phyloP scores from a whole-genome alignment of 2,113 vertebrate genomes.

The Alligator sinensis region DNA sequence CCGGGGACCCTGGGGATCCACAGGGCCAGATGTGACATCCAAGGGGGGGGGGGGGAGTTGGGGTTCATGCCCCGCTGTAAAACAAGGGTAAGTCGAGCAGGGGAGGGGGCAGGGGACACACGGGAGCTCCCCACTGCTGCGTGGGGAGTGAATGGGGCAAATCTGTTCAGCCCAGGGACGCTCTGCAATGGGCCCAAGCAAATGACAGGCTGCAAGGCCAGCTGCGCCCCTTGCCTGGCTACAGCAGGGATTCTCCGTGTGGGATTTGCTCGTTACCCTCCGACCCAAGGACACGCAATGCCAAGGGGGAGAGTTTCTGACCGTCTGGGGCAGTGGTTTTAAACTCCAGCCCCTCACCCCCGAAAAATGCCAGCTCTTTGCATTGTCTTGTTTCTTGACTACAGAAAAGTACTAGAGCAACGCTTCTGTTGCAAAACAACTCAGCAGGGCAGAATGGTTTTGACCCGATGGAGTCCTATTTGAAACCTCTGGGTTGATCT shows the following conservation, averaged over 20 bases:
- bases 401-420: too few relatives aligned
- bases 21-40: not conserved
- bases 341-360: too few relatives aligned
- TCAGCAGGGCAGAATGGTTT: too few relatives aligned
- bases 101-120: not conserved
- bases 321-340: not conserved
- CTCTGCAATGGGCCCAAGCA: not conserved
- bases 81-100: not conserved
- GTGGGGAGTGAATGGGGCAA: fast-evolving
- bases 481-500: too few relatives aligned
- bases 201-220: too few relatives aligned
- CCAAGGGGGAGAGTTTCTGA: not conserved
- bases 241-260: not conserved
- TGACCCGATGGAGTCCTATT: too few relatives aligned
- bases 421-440: too few relatives aligned
- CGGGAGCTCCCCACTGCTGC: not conserved
- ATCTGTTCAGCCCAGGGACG: not conserved
- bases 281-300: not conserved
- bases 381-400: too few relatives aligned
- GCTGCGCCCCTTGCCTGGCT: not conserved
- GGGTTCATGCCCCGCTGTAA: not conserved
- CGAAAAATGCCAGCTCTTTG: too few relatives aligned
- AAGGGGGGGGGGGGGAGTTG: not conserved
- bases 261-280: not conserved
- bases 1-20: not conserved